Percentiles rank a stretch among this genome's conserved stretches.
Evolutionary conservation across 2,888 invertebrate species (phyloP).

Genomic region (Trichopoda pennipes): DNA sequence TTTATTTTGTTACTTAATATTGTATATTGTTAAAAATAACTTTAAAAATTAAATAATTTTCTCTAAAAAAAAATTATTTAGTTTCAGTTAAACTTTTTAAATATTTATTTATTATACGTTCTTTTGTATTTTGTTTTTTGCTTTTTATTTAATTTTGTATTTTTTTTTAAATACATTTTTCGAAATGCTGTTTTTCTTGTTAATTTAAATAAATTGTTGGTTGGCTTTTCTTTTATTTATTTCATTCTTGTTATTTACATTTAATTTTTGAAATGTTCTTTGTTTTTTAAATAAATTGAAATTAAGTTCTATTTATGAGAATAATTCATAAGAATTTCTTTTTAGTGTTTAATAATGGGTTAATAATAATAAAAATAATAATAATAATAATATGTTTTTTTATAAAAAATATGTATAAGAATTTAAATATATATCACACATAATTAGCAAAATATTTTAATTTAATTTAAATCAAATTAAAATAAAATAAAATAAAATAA

Average conservation of each 20-base stretch:
- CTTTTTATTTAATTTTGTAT: neutral
- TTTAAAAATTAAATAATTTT: slow-evolving; percentile 46
- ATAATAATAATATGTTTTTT: slow-evolving; percentile 19
- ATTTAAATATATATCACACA: slow-evolving; percentile 69
- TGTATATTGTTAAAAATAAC: slow-evolving; percentile 7
- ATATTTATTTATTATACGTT: neutral
- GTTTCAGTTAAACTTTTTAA: slow-evolving; percentile 22
- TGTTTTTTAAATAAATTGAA: slow-evolving; percentile 10
- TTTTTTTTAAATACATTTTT: slow-evolving; percentile 23
- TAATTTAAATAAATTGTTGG: slow-evolving; percentile 16
- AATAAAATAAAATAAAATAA: slow-evolving; percentile 14
- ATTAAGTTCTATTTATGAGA: neutral
- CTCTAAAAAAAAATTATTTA: slow-evolving; percentile 39
- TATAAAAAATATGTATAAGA: slow-evolving; percentile 47
- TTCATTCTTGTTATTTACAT: slow-evolving; percentile 50
- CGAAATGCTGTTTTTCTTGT: slow-evolving; percentile 12
- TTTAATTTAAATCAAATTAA: too few relatives aligned
- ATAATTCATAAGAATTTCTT: slow-evolving; percentile 36
- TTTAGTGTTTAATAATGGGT: slow-evolving; percentile 12
- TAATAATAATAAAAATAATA: slow-evolving; percentile 16
- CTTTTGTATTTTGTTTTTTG: too few relatives aligned
- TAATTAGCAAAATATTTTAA: slow-evolving; percentile 67
- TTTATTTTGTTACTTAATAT: slow-evolving; percentile 20
- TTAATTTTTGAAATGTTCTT: slow-evolving; percentile 20
- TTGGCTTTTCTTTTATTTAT: neutral